Conservation (phyloP, 2,797 vertebrate species). For the Eidolon dupreanum region DNA sequence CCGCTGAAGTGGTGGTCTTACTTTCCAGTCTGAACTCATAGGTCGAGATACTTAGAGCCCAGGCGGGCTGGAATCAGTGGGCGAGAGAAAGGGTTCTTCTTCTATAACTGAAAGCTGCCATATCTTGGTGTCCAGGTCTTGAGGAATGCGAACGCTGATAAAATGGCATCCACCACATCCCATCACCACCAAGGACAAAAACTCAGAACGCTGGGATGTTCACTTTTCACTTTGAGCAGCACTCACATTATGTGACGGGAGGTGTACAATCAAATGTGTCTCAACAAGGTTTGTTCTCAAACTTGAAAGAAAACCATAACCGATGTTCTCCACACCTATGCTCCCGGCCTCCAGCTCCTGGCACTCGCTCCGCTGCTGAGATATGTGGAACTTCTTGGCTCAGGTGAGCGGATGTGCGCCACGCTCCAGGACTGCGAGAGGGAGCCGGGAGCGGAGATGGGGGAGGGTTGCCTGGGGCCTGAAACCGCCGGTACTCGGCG, state of each 20-base stretch:
- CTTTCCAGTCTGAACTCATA: background rate
- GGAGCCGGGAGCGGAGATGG: background rate
- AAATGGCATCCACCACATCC: no score
- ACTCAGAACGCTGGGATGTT: background rate
- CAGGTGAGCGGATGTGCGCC: background rate
- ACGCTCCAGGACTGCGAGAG: rapidly evolving
- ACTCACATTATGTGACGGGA: background rate
- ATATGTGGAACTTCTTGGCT: background rate
- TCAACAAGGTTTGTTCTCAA: background rate
- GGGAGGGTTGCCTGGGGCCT: background rate
- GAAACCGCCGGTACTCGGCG: background rate
- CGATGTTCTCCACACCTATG: no score
- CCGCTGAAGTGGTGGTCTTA: background rate
- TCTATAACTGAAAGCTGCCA: background rate
- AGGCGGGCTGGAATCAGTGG: background rate
- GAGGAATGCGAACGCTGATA: background rate
- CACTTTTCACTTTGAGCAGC: constrained; percentile 24
- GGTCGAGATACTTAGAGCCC: background rate
- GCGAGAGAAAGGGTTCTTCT: background rate
- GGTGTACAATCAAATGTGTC: background rate
- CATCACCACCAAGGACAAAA: background rate
- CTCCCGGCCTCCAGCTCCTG: background rate
- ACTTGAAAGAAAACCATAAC: background rate
- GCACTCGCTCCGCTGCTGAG: rapidly evolving
- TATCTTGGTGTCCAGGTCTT: background rate